Evolutionary conservation across 2,113 vertebrate species (phyloP).

Genomic region (Hucho hucho): DNA sequence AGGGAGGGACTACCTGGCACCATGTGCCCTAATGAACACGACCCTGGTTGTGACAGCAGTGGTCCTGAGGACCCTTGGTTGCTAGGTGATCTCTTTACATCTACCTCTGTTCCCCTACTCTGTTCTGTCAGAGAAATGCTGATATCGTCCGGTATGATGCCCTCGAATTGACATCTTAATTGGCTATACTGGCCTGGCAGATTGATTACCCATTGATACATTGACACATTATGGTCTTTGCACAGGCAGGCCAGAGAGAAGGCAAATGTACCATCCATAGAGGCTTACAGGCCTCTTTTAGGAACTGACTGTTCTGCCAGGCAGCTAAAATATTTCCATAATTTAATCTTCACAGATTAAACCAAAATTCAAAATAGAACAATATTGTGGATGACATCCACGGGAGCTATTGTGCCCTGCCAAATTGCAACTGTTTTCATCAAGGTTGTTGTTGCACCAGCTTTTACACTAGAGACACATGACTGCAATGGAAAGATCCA

Average conservation of each 20-base stretch:
- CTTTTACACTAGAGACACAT: background rate
- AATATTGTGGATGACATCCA: constrained; percentile 2
- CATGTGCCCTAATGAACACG: background rate
- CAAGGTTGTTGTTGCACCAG: background rate
- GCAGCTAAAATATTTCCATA: background rate
- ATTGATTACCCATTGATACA: constrained; percentile 21
- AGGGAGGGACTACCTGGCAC: background rate
- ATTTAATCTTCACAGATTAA: background rate
- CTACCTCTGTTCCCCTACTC: background rate
- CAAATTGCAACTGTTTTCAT: background rate
- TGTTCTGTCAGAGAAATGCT: background rate
- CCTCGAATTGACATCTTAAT: constrained; percentile 39
- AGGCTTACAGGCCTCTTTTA: background rate
- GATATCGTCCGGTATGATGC: constrained; percentile 22
- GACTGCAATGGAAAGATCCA: background rate
- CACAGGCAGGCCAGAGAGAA: background rate
- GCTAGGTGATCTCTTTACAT: constrained; percentile 29
- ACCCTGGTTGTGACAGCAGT: too few relatives aligned
- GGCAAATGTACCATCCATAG: background rate
- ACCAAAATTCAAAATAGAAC: background rate
- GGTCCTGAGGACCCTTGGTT: too few relatives aligned
- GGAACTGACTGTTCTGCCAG: constrained; percentile 11
- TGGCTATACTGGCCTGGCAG: background rate
- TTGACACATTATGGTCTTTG: background rate
- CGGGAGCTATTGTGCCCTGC: background rate